Percentiles rank a stretch among this genome's conserved stretches.
Conservation (phyloP, 2,888 invertebrate genomes). For the Lochmaea crataegi region DNA sequence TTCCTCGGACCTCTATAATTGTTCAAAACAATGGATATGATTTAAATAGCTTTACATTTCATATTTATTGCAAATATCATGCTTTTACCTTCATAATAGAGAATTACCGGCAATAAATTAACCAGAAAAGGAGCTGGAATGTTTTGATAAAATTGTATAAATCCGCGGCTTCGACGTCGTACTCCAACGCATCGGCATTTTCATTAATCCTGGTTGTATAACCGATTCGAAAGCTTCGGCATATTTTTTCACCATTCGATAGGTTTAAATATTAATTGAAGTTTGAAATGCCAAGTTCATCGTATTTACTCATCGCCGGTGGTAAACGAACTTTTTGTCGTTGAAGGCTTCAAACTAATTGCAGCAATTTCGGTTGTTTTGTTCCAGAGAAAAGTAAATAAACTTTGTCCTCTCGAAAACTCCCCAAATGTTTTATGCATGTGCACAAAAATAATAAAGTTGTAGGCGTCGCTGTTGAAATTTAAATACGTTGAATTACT, state of each 20-base stretch:
- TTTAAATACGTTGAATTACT: conserved; percentile 1
- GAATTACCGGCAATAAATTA: not conserved
- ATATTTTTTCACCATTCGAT: not conserved
- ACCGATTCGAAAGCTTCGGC: not conserved
- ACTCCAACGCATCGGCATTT: not conserved
- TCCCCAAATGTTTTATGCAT: not conserved
- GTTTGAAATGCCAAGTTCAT: too few species aligned
- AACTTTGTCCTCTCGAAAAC: not conserved
- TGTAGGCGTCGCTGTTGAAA: not conserved
- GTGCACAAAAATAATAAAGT: conserved; percentile 7
- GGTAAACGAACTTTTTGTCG: not conserved
- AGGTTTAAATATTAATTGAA: not conserved
- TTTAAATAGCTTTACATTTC: not conserved
- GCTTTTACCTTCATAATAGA: not conserved
- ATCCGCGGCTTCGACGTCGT: not conserved
- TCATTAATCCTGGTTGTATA: not conserved
- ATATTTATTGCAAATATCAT: not conserved
- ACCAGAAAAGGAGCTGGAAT: not conserved
- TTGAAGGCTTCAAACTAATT: conserved; percentile 9
- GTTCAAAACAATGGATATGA: not conserved
- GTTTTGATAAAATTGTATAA: not conserved
- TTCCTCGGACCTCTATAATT: not conserved
- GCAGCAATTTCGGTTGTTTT: conserved; percentile 4
- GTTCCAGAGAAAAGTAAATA: not conserved
- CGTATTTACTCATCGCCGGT: too few species aligned